Evolutionary conservation across 2,888 invertebrate genomes (phyloP), one percentile per base, ranked within the genome.

Genomic region (Scelioninae gen. 1): DNA sequence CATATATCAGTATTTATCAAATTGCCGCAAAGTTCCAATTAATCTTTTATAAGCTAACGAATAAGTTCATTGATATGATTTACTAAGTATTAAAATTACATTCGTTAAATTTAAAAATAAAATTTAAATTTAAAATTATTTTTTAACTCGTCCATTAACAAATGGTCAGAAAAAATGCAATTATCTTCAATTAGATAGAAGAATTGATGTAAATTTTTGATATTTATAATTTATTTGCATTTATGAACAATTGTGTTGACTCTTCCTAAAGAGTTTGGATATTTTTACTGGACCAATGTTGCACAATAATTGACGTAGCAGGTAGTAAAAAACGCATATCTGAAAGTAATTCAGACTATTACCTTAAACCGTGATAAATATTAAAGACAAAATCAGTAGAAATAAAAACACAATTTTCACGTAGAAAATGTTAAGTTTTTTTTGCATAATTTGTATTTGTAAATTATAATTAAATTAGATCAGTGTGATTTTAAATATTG

Each of bases 1-100:
- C n/a, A 23, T 65, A 65, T 65, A 66, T 55, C 66, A 66, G 66
- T 53, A 66, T 66, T 66, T 29, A 43, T 60, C n/a, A 13, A 62
- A 31, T 62, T 47, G 16, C 45, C 15, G 31, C 43, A 62, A 45
- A 62, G n/a, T 29, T n/a, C 23, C 43, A n/a, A 13, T 63, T n/a
- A 16, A 45, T 47, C 13, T 31, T 47, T 7, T 23, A 23, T 23
- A 23, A 23, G 23, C 23, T 23, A 23, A 23, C 23, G 1, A 23
- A 23, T 23, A 23, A 23, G 23, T 23, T 23, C 2, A 23, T 23
- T 23, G 23, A 23, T 23, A 23, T 23, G 23, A 23, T 23, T 23
- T 23, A 23, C 23, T 23, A 23, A 23, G 23, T 23, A 23, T 23
- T 23, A 23, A 4, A 2, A 23, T 23, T 2, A 23, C 4, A 4